Base-by-base conservation (phyloP, 2,888 invertebrate species). In the Argyresthia albistria region DNA sequence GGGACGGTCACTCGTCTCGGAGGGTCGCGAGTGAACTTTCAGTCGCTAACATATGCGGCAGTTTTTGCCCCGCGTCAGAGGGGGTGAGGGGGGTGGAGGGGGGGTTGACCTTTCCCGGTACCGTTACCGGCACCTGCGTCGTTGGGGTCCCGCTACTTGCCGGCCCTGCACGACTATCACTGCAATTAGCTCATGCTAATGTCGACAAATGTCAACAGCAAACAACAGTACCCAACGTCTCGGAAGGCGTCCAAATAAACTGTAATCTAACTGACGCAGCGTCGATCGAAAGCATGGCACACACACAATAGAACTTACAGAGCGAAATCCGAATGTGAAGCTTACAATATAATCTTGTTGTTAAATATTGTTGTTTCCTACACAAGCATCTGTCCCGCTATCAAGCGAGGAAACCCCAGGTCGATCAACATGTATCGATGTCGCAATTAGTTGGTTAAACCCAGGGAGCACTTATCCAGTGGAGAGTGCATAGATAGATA, bases 81-180 rank as follows among this genome's bases (percentile, higher is more conserved):
- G 47, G 47, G 10, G 35, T 14, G 42, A 25, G 50, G 42, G 2
- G 11, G n/a, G 42, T 4, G 15, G 37, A 9, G 36, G 9, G 16
- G 25, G n/a, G n/a, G 14, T 36, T 16, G 16, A 16, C 48, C 48
- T 16, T 48, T 48, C 16, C n/a, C 49, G 47, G 49, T 14, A 16
- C 48, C 48, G n/a, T 48, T 48, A 11, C n/a, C 49, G 47, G 49
- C 39, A 49, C 14, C 49, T 37, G 39, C 37, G 36, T 65, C 79
- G 77, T 73, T 75, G 66, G 60, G 67, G 65, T 76, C 71, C 80
- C 76, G 80, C 74, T 76, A 73, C 54, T 53, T 60, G 58, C 55
- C 52, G 12, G 45, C 45, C 42, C n/a, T 42, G 42, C 25, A 45
- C 8, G 45, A 10, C 36, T 47, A 47, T 47, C 47, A 47, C 35